Evolutionary conservation across 2,797 vertebrate species (phyloP).

Genomic region (Coccyzus lansbergi): DNA sequence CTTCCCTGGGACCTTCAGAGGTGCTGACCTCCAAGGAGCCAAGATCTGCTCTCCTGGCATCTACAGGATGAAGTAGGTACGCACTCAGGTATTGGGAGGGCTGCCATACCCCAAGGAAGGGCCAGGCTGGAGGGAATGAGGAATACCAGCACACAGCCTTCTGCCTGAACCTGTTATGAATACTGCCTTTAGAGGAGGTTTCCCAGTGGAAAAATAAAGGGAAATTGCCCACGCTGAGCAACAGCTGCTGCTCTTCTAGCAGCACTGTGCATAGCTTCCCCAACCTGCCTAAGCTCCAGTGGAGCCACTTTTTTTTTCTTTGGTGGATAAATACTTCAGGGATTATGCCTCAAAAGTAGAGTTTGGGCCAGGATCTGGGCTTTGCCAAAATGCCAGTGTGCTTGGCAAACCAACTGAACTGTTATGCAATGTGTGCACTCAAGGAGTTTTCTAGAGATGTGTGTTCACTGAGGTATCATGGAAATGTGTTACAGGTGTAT

Average conservation of each 20-base stretch:
- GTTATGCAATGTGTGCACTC: background rate
- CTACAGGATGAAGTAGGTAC: background rate
- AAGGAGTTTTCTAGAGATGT: background rate
- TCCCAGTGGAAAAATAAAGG: slow-evolving; percentile 26
- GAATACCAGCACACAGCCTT: background rate
- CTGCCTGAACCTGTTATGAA: rapidly evolving
- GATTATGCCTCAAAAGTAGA: background rate
- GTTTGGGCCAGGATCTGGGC: background rate
- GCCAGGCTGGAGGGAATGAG: background rate
- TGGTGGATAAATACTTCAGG: background rate
- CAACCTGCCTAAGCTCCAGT: background rate
- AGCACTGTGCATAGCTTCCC: background rate
- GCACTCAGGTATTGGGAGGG: rapidly evolving
- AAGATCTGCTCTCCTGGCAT: rapidly evolving
- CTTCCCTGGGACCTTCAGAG: background rate
- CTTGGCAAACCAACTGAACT: background rate
- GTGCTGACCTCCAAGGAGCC: rapidly evolving
- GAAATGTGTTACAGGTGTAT: background rate
- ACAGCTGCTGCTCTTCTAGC: background rate
- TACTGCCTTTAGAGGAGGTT: background rate
- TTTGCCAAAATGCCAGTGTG: background rate
- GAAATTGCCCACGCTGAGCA: background rate
- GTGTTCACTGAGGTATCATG: background rate
- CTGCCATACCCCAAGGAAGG: rapidly evolving
- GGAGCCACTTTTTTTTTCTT: background rate